Evolutionary conservation across 1,140 invertebrate species (phyloP).

Genomic region (Orchestia grillus): DNA sequence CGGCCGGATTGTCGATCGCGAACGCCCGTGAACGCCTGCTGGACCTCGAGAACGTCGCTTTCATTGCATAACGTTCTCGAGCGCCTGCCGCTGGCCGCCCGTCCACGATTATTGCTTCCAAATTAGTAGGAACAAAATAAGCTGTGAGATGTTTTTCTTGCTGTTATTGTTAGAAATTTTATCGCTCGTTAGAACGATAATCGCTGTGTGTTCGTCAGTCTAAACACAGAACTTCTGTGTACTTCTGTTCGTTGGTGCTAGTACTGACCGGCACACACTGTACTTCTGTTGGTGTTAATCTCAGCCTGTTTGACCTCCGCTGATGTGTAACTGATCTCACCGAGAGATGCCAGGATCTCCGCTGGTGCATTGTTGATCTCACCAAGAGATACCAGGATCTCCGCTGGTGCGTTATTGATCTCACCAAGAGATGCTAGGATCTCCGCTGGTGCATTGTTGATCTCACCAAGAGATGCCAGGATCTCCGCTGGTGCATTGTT

Average conservation of each 20-base stretch:
- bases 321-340: too few species aligned
- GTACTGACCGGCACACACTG: background rate
- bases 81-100: background rate
- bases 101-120: background rate
- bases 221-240: background rate
- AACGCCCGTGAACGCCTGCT: background rate
- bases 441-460: too few species aligned
- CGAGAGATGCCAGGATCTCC: too few species aligned
- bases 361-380: too few species aligned
- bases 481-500: too few species aligned
- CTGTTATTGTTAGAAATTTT: background rate
- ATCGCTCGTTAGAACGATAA: background rate
- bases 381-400: too few species aligned
- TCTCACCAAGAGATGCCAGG: too few species aligned
- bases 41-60: background rate
- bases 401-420: too few species aligned
- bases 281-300: background rate
- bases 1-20: constrained; percentile 35
- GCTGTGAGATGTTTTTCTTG: background rate
- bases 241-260: background rate
- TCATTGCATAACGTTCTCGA: background rate
- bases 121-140: background rate
- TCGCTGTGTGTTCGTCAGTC: too few species aligned
- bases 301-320: too few species aligned
- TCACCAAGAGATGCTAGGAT: too few species aligned